phyloP scores from a whole-genome alignment of 2,797 vertebrate genomes.

The Poecile montanus region DNA sequence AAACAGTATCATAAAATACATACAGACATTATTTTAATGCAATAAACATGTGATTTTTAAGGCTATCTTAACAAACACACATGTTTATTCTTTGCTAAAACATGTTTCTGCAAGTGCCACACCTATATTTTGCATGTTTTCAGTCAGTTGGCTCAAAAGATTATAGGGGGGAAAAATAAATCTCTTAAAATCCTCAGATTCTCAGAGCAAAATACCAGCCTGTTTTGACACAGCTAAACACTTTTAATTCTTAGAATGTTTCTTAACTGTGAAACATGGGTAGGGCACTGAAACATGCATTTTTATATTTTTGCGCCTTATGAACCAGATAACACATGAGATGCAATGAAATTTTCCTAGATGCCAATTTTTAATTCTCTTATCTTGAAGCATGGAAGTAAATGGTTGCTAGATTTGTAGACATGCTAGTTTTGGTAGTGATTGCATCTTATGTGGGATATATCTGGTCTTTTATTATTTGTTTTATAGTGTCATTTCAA shows the following conservation, averaged over 20 bases:
- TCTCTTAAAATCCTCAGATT: slow-evolving; percentile 35
- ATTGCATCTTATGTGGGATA: slow-evolving; percentile 99
- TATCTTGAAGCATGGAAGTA: slow-evolving; percentile 76
- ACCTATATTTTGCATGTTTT: slow-evolving; percentile 95
- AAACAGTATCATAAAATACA: slow-evolving; percentile 99
- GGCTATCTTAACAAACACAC: slow-evolving; percentile 96
- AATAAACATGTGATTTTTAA: slow-evolving; percentile 99
- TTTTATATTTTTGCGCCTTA: slow-evolving; percentile 99
- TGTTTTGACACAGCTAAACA: slow-evolving; percentile 41
- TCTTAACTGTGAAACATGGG: slow-evolving; percentile 91
- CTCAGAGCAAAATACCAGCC: slow-evolving; percentile 36
- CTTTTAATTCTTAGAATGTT: slow-evolving; percentile 49
- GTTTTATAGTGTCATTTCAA: slow-evolving; percentile 99
- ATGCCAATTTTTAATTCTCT: slow-evolving; percentile 67
- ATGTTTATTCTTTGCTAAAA: slow-evolving; percentile 99
- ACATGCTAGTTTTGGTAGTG: slow-evolving; percentile 72
- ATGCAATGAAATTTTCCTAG: slow-evolving; percentile 91
- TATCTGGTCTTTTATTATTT: slow-evolving; percentile 99
- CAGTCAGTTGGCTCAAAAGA: slow-evolving; percentile 75
- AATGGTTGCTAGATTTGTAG: slow-evolving; percentile 77
- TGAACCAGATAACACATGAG: slow-evolving; percentile 99
- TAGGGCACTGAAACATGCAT: slow-evolving; percentile 99
- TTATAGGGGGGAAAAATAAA: background rate
- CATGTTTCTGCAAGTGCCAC: slow-evolving; percentile 99
- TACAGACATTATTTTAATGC: slow-evolving; percentile 99